Conservation (phyloP, 2,797 vertebrate genomes). For the Percopsis omiscomaycus region DNA sequence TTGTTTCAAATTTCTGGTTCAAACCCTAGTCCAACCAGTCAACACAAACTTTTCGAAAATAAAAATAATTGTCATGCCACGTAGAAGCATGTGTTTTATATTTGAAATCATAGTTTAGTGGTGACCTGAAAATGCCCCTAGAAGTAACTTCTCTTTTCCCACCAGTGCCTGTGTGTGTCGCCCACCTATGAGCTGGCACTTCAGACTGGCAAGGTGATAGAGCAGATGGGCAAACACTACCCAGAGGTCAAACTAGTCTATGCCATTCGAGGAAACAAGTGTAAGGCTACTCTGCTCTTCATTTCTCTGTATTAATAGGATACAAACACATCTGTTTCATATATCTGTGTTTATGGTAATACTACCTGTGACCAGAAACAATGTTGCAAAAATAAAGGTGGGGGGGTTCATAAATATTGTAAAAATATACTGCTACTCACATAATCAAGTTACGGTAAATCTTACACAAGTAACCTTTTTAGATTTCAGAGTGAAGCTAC, state of each 20-base stretch:
- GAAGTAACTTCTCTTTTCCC: not conserved
- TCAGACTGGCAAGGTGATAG: constrained; percentile 96
- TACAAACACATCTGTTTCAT: no score
- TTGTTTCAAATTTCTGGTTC: no score
- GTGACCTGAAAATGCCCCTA: not conserved
- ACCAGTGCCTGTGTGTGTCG: constrained; percentile 93
- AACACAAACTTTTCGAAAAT: no score
- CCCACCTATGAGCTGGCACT: constrained; percentile 95
- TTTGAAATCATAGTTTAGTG: not conserved
- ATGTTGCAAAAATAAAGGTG: no score
- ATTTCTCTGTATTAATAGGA: not conserved
- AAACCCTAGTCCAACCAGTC: no score
- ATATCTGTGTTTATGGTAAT: not conserved
- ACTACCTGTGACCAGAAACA: no score
- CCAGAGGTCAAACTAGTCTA: constrained; percentile 91
- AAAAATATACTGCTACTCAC: no score
- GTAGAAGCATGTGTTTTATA: not conserved
- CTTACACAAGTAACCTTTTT: no score
- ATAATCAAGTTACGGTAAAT: no score
- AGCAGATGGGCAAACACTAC: constrained; percentile 95
- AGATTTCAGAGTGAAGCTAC: no score
- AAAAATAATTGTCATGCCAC: no score
- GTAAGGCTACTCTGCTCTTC: constrained; percentile 73
- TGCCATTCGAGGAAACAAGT: constrained; percentile 94
- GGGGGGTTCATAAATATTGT: no score